Evolutionary conservation across 2,888 invertebrate species (phyloP), one percentile per base, ranked within the genome.

Genomic region (Cantharis rufa): DNA sequence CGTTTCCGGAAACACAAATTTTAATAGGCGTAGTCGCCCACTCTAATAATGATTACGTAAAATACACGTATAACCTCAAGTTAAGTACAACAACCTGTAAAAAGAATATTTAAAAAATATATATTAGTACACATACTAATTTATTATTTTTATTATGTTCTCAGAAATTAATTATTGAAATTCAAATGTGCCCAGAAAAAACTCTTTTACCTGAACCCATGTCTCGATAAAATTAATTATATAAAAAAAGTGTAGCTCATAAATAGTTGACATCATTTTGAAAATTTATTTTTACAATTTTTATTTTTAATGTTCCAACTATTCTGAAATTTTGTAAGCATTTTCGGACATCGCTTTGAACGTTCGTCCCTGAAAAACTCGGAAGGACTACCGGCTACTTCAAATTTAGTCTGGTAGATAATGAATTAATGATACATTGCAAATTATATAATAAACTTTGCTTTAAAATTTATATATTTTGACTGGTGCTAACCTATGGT

Each of bases 1-100:
- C 66, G 66, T 72, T 72, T 72, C 72, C 72, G 72, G 72, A 72
- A 72, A 72, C 71, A 15, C 63, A 15, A 71, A 63, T 21, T 66
- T 27, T 62, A 71, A 63, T 62, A 16, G 28, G 27, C 24, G 62
- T 24, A 24, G 62, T 62, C 71, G 62, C 72, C 72, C 66, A 72
- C 68, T 24, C 72, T 13, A 68, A 64, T 21, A 18, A 18, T 16
- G 64, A 32, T 62, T 62, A 71, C 70, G 24, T 71, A 24, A 71
- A 71, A 15, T 62, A 62, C 7, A 66, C 21, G 70, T 61, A 61
- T 61, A 61, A 70, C 18, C 61, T 61, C n/a, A 69, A 28, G 69
- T 18, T 21, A 70, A 61, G 70, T 70, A 15, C 48, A 70, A 61
- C 61, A 48, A 71, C 70, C 70, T 24, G 48, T 15, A 62, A 15